Evolutionary conservation across 2,797 vertebrate genomes (phyloP).

Genomic region (Lacerta agilis): DNA sequence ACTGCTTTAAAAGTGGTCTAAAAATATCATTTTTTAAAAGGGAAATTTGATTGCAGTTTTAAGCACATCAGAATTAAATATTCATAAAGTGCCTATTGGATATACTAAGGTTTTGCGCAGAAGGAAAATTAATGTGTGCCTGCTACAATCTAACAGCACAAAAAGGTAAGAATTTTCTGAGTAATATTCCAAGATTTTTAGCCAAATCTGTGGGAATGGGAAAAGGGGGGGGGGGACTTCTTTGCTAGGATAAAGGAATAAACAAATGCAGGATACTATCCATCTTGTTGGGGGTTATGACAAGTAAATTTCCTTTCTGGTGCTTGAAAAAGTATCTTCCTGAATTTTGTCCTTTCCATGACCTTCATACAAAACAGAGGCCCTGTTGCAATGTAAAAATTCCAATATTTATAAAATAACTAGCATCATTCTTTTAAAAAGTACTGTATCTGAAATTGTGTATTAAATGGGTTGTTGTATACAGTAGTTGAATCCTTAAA

Average conservation of each 20-base stretch:
- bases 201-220: constrained; percentile 8
- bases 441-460: constrained; percentile 30
- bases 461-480: not conserved
- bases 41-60: not conserved
- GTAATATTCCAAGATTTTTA: constrained; percentile 4
- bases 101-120: not conserved
- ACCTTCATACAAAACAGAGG: constrained; percentile 19
- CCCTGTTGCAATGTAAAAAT: constrained; percentile 11
- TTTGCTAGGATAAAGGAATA: constrained; percentile 19
- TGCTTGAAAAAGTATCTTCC: constrained; percentile 50
- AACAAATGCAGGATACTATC: constrained; percentile 59
- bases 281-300: constrained; percentile 56
- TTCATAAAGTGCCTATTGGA: not conserved
- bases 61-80: not conserved
- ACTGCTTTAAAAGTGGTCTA: not conserved
- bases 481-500: not conserved
- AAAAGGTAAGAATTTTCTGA: not conserved
- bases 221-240: constrained; percentile 53
- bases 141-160: not conserved
- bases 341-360: constrained; percentile 38
- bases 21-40: not conserved
- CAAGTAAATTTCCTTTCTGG: constrained; percentile 57
- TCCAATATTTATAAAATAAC: not conserved
- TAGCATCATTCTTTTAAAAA: not conserved
- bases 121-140: not conserved